phyloP scores from a whole-genome alignment of 2,797 vertebrate genomes.

The Gymnothorax reevesii region DNA sequence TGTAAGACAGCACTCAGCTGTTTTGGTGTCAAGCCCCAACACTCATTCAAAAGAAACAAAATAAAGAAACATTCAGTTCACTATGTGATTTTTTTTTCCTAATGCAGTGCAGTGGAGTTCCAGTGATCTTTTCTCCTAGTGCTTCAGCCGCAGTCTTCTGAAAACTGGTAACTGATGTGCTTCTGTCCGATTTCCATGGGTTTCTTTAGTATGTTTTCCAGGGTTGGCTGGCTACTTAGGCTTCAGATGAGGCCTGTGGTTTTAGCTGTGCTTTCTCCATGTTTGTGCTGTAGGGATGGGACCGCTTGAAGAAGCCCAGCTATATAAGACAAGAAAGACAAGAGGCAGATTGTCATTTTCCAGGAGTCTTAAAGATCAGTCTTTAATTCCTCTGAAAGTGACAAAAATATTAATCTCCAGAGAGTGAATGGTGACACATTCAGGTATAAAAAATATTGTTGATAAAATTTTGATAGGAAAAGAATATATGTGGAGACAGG shows the following conservation, averaged over 20 bases:
- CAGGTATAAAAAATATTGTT: too few species aligned
- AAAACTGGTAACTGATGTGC: neutral
- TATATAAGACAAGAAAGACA: slow-evolving; percentile 49
- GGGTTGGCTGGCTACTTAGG: slow-evolving; percentile 62
- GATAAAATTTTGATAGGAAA: too few species aligned
- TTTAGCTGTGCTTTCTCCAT: slow-evolving; percentile 97
- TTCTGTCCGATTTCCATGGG: neutral
- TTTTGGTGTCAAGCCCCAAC: slow-evolving; percentile 3
- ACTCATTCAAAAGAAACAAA: neutral
- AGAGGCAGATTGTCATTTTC: neutral
- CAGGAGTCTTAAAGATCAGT: neutral
- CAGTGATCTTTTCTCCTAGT: slow-evolving; percentile 50
- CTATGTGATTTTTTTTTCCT: slow-evolving; percentile 13
- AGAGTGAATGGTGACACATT: too few species aligned
- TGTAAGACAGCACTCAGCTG: neutral
- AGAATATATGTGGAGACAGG: too few species aligned
- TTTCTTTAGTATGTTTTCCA: neutral
- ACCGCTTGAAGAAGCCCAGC: slow-evolving; percentile 92
- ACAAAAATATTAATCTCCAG: neutral
- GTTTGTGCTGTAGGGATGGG: slow-evolving; percentile 85
- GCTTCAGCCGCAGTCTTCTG: slow-evolving; percentile 4
- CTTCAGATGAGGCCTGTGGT: slow-evolving; percentile 89
- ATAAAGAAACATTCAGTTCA: slow-evolving; percentile 22
- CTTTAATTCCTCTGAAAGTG: neutral
- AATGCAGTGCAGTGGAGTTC: slow-evolving; percentile 77